Evolutionary conservation across 2,888 invertebrate genomes (phyloP).

Genomic region (Tetheella fluctuosa): DNA sequence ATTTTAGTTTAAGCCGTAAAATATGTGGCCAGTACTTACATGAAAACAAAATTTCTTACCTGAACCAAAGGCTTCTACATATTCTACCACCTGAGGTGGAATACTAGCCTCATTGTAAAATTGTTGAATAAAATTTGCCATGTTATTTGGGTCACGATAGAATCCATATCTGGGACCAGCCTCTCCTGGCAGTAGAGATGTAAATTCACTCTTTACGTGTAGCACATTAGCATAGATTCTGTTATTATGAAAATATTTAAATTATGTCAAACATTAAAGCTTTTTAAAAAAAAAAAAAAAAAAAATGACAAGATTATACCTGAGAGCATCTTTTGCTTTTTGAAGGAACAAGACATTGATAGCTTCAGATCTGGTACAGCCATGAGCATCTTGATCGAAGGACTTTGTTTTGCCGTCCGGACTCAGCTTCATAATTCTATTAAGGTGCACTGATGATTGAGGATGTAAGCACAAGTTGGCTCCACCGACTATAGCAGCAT

Average conservation of each 20-base stretch:
- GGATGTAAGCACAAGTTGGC: constrained; percentile 84
- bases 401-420: constrained; percentile 92
- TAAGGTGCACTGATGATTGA: constrained; percentile 58
- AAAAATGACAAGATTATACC: too few relatives aligned
- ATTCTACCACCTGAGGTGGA: neutral
- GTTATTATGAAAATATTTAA: neutral
- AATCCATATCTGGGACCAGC: constrained; percentile 67
- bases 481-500: constrained; percentile 85
- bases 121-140: neutral
- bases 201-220: constrained; percentile 88
- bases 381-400: constrained; percentile 91
- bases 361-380: constrained; percentile 90
- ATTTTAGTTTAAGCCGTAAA: neutral
- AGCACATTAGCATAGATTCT: constrained; percentile 86
- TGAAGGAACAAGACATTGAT: constrained; percentile 88
- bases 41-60: constrained; percentile 25
- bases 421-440: constrained; percentile 80
- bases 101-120: neutral
- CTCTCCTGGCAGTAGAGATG: constrained; percentile 66
- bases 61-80: constrained; percentile 27
- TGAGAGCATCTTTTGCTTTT: constrained; percentile 61
- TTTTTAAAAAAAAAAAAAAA: too few relatives aligned
- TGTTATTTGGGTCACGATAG: neutral
- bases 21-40: neutral
- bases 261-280: neutral